A percentile compares a stretch with the other conserved stretches of the same genome.
phyloP scores from a whole-genome alignment of 2,888 invertebrate species.

The Platerodrilus igneus region DNA sequence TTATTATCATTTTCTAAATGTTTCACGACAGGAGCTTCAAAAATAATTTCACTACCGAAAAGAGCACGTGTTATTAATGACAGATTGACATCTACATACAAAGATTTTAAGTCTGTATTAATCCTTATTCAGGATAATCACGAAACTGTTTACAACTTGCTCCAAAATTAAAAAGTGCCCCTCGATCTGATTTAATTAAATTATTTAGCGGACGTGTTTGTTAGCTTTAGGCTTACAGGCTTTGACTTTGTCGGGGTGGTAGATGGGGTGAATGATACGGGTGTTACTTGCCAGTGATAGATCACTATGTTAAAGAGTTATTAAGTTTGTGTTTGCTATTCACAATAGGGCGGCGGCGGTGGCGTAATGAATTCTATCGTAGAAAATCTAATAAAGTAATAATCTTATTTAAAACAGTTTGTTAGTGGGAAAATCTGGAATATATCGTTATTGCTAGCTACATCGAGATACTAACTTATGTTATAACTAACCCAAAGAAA shows the following conservation, averaged over 20 bases:
- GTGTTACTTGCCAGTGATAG: constrained; percentile 34
- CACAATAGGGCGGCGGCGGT: too few species aligned
- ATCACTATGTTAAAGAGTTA: constrained; percentile 40
- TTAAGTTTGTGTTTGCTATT: constrained; percentile 34
- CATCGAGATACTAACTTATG: too few species aligned
- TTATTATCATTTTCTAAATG: too few species aligned
- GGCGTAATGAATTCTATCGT: constrained; percentile 30
- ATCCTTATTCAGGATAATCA: constrained; percentile 25
- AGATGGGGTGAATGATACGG: constrained; percentile 28
- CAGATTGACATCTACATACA: too few species aligned
- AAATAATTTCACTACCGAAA: too few species aligned
- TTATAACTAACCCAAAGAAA: too few species aligned
- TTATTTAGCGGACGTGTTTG: constrained; percentile 40
- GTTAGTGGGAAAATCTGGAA: too few species aligned
- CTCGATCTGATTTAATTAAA: constrained; percentile 43
- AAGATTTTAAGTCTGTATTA: constrained; percentile 17
- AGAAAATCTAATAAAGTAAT: constrained; percentile 27
- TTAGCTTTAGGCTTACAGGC: constrained; percentile 35
- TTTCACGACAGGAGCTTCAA: too few species aligned
- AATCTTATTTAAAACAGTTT: constrained; percentile 20
- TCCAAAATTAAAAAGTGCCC: constrained; percentile 43
- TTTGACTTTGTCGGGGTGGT: constrained; percentile 32
- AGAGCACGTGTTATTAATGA: too few species aligned
- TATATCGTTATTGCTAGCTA: too few species aligned
- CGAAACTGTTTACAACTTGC: constrained; percentile 26